Evolutionary conservation across 2,797 vertebrate species (phyloP), one percentile per base, ranked within the genome.

Genomic region (Notamacropus eugenii): DNA sequence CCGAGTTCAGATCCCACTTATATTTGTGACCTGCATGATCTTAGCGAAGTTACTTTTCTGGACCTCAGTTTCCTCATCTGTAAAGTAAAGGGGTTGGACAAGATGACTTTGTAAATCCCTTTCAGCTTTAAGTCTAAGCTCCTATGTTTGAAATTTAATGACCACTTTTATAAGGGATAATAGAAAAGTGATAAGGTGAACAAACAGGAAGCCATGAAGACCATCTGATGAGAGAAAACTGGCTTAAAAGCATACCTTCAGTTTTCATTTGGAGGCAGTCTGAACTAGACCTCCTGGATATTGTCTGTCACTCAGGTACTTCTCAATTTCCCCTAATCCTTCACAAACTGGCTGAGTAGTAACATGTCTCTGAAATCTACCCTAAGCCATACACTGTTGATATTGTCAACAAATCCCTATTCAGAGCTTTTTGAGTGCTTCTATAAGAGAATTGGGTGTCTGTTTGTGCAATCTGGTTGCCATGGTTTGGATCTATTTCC

Each of bases 401-500:
- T 93, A 92, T 46, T 93, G 54, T 11, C 93, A 92, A 27, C 0
- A 67, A 54, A 34, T 24, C 54, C 90, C 11, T 54, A 54, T 54
- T 91, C 90, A 91, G 6, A 19, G 90, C 52, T 91, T 10, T 96
- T 92, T 74, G 27, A 95, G 28, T 67, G 29, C 28, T 94, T 92
- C 31, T 92, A 19, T 1, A 54, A 92, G 3, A 59, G 5, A 55
- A 82, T 22, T 74, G 56, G 94, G 16, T 92, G 31, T 94, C 31
- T 97, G 31, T 95, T 95, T 97, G 74, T 94, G n/a, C 34, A 57
- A 90, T 55, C 29, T 56, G 52, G 92, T 94, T 96, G 74, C 92
- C 90, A 93, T 82, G 22, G 92, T 22, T 96, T 96, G 34, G 14
- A 90, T 96, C 95, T 91, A 93, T 95, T 96, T 96, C 90, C 62